Percentiles rank a stretch among this genome's conserved stretches.
Evolutionary conservation across 2,888 invertebrate genomes (phyloP).

Genomic region (Trachelus troglodyta): DNA sequence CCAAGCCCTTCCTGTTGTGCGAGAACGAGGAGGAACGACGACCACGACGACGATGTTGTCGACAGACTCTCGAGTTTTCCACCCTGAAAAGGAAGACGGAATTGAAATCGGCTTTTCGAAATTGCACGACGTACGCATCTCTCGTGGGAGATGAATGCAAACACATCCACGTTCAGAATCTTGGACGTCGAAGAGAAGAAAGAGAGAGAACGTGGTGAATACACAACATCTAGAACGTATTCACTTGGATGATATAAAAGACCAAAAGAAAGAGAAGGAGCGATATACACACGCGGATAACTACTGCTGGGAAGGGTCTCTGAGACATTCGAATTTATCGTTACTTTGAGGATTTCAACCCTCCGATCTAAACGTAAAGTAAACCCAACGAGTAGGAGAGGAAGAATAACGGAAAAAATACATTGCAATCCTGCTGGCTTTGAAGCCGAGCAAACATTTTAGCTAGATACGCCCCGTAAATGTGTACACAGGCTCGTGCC

Average conservation of each 20-base stretch:
- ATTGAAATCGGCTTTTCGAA: constrained; percentile 65
- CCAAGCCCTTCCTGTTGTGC: background rate
- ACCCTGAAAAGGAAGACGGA: constrained; percentile 53
- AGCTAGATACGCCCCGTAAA: constrained; percentile 28
- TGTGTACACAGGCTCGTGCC: constrained; percentile 5
- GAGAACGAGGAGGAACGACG: background rate
- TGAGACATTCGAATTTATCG: constrained; percentile 38
- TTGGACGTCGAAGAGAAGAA: constrained; percentile 12
- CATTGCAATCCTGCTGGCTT: constrained; percentile 43
- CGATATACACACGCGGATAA: background rate
- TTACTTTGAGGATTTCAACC: constrained; percentile 53
- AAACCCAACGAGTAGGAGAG: constrained; percentile 26
- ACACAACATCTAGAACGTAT: background rate
- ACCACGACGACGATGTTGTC: background rate
- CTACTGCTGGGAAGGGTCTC: constrained; percentile 3
- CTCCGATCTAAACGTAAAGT: constrained; percentile 37
- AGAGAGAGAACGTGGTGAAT: constrained; percentile 22
- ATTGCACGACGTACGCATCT: constrained; percentile 53
- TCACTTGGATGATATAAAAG: background rate
- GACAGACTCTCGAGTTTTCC: constrained; percentile 47
- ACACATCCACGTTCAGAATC: constrained; percentile 44
- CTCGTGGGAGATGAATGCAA: constrained; percentile 58
- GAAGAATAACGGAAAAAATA: constrained; percentile 21
- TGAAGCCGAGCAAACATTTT: constrained; percentile 47
- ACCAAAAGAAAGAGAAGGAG: background rate